phyloP scores from a whole-genome alignment of 2,888 invertebrate genomes.

The Incurvaria masculella region DNA sequence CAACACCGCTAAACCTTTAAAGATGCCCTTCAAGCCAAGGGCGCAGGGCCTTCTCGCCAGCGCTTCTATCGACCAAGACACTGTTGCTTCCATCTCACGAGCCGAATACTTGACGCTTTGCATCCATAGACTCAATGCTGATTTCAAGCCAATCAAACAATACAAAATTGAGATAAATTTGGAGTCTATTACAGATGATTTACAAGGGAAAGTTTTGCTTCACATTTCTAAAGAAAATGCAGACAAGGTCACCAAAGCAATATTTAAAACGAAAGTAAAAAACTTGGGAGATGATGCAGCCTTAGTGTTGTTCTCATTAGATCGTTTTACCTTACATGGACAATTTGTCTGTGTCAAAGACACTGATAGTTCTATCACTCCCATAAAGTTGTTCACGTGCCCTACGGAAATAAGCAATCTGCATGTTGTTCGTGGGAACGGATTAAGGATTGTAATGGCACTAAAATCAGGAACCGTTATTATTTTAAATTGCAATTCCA shows the following conservation, averaged over 20 bases:
- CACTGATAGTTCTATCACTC: slow-evolving; percentile 18
- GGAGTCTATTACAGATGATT: neutral
- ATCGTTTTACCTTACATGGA: slow-evolving; percentile 25
- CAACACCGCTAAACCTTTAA: slow-evolving; percentile 24
- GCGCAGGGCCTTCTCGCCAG: slow-evolving; percentile 22
- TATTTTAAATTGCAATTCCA: slow-evolving; percentile 21
- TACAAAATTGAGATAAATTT: too few species aligned
- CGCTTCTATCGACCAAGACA: slow-evolving; percentile 18
- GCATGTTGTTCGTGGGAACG: slow-evolving; percentile 20
- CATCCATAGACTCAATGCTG: slow-evolving; percentile 25
- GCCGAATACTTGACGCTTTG: slow-evolving; percentile 15
- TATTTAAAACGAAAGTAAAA: neutral
- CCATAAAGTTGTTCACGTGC: slow-evolving; percentile 28
- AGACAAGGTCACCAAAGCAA: too few species aligned
- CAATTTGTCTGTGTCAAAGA: slow-evolving; percentile 23
- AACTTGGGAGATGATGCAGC: neutral
- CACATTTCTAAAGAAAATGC: neutral
- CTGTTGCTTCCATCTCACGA: neutral
- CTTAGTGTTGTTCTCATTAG: slow-evolving; percentile 26
- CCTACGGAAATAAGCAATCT: slow-evolving; percentile 33
- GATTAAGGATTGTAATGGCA: slow-evolving; percentile 24
- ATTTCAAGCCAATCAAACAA: slow-evolving; percentile 24
- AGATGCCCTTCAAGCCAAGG: slow-evolving; percentile 24
- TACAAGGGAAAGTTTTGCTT: neutral
- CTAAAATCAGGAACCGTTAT: slow-evolving; percentile 35